Evolutionary conservation across 2,888 invertebrate species (phyloP).

Genomic region (Leptopilina myrica): DNA sequence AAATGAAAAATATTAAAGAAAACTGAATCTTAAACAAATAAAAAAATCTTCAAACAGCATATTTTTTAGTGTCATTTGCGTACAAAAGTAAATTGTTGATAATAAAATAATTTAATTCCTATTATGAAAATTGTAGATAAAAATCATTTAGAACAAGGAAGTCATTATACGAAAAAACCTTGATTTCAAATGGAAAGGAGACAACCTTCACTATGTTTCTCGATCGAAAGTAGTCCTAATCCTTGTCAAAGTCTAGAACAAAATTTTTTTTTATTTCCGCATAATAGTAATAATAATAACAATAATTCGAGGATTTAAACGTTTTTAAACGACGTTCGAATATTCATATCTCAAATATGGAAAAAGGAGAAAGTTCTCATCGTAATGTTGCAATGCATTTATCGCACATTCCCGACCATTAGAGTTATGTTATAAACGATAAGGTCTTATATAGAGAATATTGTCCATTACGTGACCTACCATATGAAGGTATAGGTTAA

Average conservation of each 20-base stretch:
- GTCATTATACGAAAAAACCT: background rate
- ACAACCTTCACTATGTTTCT: conserved; percentile 8
- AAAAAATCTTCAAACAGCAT: no score
- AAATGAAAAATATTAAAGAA: no score
- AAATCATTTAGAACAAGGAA: background rate
- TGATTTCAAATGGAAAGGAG: conserved; percentile 1
- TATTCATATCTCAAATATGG: conserved; percentile 3
- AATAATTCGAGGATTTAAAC: background rate
- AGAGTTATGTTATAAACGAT: conserved; percentile 2
- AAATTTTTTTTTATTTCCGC: background rate
- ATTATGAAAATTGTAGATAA: background rate
- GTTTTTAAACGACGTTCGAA: background rate
- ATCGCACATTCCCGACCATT: conserved; percentile 25
- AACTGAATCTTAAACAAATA: no score
- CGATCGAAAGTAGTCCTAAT: conserved; percentile 31
- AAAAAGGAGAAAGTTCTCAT: conserved; percentile 37
- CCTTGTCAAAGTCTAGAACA: conserved; percentile 1
- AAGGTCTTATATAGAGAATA: conserved; percentile 3
- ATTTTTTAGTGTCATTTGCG: no score
- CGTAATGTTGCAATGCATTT: conserved; percentile 26
- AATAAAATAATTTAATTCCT: conserved; percentile 2
- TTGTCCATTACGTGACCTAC: conserved; percentile 28
- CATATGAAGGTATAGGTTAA: background rate
- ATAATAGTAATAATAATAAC: background rate
- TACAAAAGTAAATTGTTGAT: no score